phyloP scores from a whole-genome alignment of 2,888 invertebrate genomes.

The Amblyteles armatorius region DNA sequence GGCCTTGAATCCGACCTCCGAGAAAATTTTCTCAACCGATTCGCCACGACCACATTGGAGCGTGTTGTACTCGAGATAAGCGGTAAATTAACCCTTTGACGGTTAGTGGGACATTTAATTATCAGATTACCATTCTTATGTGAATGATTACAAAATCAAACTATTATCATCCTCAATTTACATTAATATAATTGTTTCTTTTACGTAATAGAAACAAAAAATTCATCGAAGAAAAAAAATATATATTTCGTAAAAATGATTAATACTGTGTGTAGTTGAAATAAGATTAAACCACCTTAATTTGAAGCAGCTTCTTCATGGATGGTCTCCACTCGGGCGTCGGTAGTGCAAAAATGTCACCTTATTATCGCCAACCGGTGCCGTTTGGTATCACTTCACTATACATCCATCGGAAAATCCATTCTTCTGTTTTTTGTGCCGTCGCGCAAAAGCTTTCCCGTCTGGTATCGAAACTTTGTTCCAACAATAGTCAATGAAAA shows the following conservation, averaged over 20 bases:
- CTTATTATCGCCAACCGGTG: neutral
- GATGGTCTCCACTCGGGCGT: neutral
- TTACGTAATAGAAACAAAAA: neutral
- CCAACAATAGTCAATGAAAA: neutral
- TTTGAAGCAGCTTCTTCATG: neutral
- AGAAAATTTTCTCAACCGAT: neutral
- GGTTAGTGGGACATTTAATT: neutral
- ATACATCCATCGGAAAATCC: neutral
- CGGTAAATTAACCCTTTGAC: neutral
- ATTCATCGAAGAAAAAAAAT: neutral
- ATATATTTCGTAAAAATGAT: neutral
- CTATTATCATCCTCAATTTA: neutral
- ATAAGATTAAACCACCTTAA: slow-evolving; percentile 7
- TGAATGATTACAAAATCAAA: neutral
- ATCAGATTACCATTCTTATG: neutral
- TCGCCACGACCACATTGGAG: neutral
- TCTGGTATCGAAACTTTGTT: neutral
- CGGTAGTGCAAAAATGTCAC: neutral
- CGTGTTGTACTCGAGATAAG: neutral
- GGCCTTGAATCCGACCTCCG: neutral
- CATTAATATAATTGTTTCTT: neutral
- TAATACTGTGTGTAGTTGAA: neutral
- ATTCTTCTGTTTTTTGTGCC: neutral
- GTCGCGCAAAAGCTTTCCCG: neutral
- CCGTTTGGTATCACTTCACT: neutral